Evolutionary conservation across 2,888 invertebrate genomes (phyloP).

Genomic region (Hoplodrina blanda): DNA sequence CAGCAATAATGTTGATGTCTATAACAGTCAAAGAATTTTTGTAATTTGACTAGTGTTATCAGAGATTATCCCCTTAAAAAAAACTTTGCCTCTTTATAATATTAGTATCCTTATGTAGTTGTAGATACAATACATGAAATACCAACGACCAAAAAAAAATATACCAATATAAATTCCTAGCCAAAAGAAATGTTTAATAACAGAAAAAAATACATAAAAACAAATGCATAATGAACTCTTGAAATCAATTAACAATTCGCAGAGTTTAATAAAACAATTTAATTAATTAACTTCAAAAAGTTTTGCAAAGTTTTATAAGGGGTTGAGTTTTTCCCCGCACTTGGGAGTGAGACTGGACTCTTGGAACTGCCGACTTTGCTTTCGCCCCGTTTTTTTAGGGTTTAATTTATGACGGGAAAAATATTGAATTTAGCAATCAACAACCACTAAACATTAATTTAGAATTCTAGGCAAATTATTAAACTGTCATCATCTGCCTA

Average conservation of each 20-base stretch:
- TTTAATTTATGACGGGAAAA: conserved; percentile 12
- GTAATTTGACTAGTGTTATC: no score
- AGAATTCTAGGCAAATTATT: background rate
- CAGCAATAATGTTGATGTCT: no score
- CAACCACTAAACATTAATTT: background rate
- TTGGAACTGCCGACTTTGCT: conserved; percentile 28
- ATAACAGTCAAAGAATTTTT: no score
- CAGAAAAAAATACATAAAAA: conserved; percentile 10
- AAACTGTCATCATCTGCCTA: no score
- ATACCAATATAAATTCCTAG: background rate
- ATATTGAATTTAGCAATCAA: conserved; percentile 1
- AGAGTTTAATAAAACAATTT: conserved; percentile 62
- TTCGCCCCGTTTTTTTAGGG: background rate
- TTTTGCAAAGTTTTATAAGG: conserved; percentile 55
- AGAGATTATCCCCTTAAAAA: no score
- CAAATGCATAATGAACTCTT: conserved; percentile 46
- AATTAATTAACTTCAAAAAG: conserved; percentile 59
- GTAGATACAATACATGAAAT: no score
- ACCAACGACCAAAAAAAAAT: background rate
- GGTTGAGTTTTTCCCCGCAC: conserved; percentile 48
- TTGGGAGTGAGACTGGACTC: conserved; percentile 44
- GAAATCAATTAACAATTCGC: conserved; percentile 56
- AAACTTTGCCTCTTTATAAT: no score
- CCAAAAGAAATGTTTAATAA: background rate
- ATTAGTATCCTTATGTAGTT: no score